A percentile compares a stretch with the other conserved stretches of the same genome.
Evolutionary conservation across 2,113 vertebrate genomes (phyloP).

Genomic region (Grammomys surdaster): DNA sequence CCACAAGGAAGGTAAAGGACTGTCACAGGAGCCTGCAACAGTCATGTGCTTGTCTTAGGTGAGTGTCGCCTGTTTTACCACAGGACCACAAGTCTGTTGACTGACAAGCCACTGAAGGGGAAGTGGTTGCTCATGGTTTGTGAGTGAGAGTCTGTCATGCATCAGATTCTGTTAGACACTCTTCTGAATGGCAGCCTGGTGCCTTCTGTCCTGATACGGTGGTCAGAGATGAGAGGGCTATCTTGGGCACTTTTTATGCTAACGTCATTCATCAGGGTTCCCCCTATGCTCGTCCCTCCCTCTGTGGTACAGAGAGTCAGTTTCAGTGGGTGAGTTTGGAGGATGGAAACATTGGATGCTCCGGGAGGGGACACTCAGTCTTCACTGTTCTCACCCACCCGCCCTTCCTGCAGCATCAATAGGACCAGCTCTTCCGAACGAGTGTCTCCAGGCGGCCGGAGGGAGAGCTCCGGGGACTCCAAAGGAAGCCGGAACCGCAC

Average conservation of each 20-base stretch:
- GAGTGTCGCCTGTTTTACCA: not conserved
- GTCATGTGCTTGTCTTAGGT: not conserved
- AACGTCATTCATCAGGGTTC: not conserved
- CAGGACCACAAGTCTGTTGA: not conserved
- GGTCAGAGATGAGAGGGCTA: not conserved
- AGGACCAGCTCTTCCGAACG: constrained; percentile 96
- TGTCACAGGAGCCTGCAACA: not conserved
- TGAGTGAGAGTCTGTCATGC: not conserved
- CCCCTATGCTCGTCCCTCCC: not conserved
- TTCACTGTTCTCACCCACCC: constrained; percentile 45
- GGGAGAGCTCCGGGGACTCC: constrained; percentile 93
- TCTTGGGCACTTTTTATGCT: not conserved
- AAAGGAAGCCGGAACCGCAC: constrained; percentile 94
- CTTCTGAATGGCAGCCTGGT: not conserved
- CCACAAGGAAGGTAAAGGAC: not conserved
- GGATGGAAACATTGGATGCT: too few species aligned
- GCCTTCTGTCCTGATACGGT: not conserved
- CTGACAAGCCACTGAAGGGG: not conserved
- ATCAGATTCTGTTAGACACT: not conserved
- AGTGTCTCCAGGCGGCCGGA: constrained; percentile 91
- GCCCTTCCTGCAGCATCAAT: constrained; percentile 91
- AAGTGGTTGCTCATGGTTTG: not conserved
- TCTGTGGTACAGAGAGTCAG: not conserved
- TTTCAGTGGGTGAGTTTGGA: not conserved
- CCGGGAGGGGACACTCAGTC: fast-evolving